phyloP scores from a whole-genome alignment of 2,888 invertebrate genomes.

The Callosobruchus maculatus region DNA sequence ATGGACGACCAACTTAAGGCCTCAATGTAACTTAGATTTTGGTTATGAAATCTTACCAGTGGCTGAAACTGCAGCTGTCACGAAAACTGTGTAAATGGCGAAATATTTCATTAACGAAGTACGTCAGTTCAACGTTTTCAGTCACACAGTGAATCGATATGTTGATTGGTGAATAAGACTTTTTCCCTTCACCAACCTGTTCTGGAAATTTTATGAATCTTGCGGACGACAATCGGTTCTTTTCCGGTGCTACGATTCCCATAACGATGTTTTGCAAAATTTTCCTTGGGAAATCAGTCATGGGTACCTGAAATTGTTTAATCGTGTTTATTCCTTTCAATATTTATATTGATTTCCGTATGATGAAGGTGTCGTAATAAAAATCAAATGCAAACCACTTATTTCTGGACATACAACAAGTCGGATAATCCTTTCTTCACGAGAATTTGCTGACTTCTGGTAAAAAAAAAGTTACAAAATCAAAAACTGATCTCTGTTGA shows the following conservation, averaged over 20 bases:
- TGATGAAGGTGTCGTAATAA: too few relatives aligned
- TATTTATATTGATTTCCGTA: too few relatives aligned
- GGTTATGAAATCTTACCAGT: background rate
- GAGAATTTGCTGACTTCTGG: too few relatives aligned
- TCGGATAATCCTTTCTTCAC: too few relatives aligned
- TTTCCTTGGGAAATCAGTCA: background rate
- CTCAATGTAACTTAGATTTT: background rate
- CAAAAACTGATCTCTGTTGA: too few relatives aligned
- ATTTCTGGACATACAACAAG: too few relatives aligned
- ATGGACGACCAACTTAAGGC: too few relatives aligned
- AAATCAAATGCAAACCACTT: too few relatives aligned
- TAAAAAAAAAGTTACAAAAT: too few relatives aligned
- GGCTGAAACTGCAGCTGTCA: background rate
- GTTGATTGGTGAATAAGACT: conserved; percentile 23
- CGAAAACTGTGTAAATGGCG: background rate
- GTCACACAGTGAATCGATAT: conserved; percentile 39
- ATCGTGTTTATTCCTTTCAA: too few relatives aligned
- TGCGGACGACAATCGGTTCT: conserved; percentile 13
- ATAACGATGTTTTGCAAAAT: conserved; percentile 16
- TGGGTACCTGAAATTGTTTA: background rate
- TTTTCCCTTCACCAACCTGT: conserved; percentile 13
- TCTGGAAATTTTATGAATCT: conserved; percentile 21
- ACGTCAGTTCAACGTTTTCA: conserved; percentile 48
- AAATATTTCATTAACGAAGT: conserved; percentile 49
- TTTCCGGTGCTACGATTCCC: conserved; percentile 2